phyloP scores from a whole-genome alignment of 2,797 vertebrate species.

The Ceryle rudis region DNA sequence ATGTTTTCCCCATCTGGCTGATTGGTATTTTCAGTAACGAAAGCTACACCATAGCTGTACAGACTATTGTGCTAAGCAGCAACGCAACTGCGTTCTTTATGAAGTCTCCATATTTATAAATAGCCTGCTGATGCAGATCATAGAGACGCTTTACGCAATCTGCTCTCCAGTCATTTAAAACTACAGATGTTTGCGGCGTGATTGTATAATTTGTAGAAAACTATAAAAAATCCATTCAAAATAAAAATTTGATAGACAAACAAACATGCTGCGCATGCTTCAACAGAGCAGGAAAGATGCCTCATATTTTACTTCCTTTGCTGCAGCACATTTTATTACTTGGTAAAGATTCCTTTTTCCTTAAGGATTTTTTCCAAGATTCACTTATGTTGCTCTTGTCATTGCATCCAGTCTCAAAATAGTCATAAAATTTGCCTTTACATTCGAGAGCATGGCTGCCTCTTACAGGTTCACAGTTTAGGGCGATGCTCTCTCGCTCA shows the following conservation, averaged over 20 bases:
- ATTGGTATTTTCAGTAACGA: constrained; percentile 66
- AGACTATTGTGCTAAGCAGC: constrained; percentile 16
- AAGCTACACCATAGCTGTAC: constrained; percentile 67
- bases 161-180: constrained; percentile 71
- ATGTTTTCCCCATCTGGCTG: constrained; percentile 70
- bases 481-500: constrained; percentile 56
- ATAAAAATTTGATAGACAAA: constrained; percentile 71
- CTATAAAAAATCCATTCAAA: constrained; percentile 79
- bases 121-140: constrained; percentile 57
- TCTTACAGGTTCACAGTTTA: constrained; percentile 75
- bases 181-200: constrained; percentile 66
- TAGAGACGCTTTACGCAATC: constrained; percentile 65
- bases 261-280: constrained; percentile 71
- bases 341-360: constrained; percentile 80
- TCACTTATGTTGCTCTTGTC: constrained; percentile 79
- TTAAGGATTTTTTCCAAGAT: constrained; percentile 83
- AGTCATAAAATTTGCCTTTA: constrained; percentile 82
- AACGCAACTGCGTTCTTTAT: constrained; percentile 57
- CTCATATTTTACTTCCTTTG: constrained; percentile 86
- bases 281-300: constrained; percentile 36
- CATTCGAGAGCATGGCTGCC: constrained; percentile 74
- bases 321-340: constrained; percentile 84
- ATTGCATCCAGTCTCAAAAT: constrained; percentile 79
- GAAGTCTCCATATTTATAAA: constrained; percentile 67
- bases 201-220: constrained; percentile 80